Evolutionary conservation across 2,113 vertebrate genomes (phyloP), one percentile per base, ranked within the genome.

Genomic region (Scomber scombrus): DNA sequence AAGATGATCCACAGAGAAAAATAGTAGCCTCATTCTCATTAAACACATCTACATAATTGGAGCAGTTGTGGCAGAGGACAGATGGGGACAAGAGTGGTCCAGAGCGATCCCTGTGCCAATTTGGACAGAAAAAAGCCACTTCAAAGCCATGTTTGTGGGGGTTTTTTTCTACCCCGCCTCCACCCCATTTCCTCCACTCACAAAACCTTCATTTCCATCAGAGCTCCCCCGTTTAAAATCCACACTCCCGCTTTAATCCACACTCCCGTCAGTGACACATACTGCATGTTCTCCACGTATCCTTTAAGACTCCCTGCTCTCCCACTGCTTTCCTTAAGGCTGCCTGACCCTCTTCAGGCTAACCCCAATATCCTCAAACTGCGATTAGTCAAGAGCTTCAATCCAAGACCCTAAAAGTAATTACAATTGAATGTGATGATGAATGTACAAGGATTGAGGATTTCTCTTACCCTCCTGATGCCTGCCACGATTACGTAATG

Each of bases 221-320:
- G 51, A 80, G 65, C 19, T 7, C 34, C 34, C 4, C 9, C 29
- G 14, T 75, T 78, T 66, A 74, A 88, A 75, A 74, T 69, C 63
- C 78, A 84, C 81, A 71, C 58, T 71, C 14, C 15, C 4, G 14
- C 74, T 89, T 81, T 89, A 89, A 92, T 90, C 84, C 62, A 16
- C 31, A 43, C 57, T 70, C 47, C 14, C 18, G 43, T 71, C 56
- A 72, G 29, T 29, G 54, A 88, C 79, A 85, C 85, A 89, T 55
- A 40, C n/a, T 3, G 5, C 19, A 82, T 81, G 85, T 80, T 84
- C 68, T 65, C 19, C 69, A 26, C 3, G 75, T n/a, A 75, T 76
- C 70, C 71, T 82, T 78, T 75, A 85, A 84, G 79, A 75, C 74
- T 26, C 49, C 21, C 54, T 4, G 51, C 76, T 66, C 70, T 71